Evolutionary conservation across 2,888 invertebrate genomes (phyloP).

Genomic region (Ditylenchus weischeri): DNA sequence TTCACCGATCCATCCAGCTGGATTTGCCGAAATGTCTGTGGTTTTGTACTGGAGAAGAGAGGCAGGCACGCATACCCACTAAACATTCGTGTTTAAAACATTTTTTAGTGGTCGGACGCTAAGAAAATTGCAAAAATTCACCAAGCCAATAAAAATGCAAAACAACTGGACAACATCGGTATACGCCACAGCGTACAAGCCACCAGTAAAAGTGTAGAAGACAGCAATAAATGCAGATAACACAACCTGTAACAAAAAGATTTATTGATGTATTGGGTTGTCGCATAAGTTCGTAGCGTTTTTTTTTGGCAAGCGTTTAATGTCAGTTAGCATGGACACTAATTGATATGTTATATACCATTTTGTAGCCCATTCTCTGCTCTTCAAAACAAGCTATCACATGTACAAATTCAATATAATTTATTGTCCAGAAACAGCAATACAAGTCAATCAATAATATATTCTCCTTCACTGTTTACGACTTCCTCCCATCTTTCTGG

Average conservation of each 20-base stretch:
- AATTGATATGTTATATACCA: no score
- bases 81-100: conserved; percentile 40
- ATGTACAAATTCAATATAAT: no score
- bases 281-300: no score
- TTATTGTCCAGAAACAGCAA: no score
- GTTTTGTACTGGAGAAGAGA: conserved; percentile 85
- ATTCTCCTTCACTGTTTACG: no score
- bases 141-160: conserved; percentile 92
- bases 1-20: conserved; percentile 82
- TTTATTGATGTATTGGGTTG: no score
- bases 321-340: no score
- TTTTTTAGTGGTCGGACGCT: neutral
- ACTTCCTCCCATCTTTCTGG: no score
- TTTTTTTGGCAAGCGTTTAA: no score
- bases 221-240: conserved; percentile 93
- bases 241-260: conserved; percentile 56
- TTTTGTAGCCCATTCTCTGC: no score
- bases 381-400: no score
- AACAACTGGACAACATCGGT: conserved; percentile 89
- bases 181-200: conserved; percentile 94
- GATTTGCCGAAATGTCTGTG: conserved; percentile 67
- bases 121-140: conserved; percentile 56
- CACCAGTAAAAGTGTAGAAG: conserved; percentile 84
- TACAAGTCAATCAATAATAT: no score
- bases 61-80: conserved; percentile 95